Evolutionary conservation across 2,113 vertebrate species (phyloP).

Genomic region (Psephotus haematonotus): DNA sequence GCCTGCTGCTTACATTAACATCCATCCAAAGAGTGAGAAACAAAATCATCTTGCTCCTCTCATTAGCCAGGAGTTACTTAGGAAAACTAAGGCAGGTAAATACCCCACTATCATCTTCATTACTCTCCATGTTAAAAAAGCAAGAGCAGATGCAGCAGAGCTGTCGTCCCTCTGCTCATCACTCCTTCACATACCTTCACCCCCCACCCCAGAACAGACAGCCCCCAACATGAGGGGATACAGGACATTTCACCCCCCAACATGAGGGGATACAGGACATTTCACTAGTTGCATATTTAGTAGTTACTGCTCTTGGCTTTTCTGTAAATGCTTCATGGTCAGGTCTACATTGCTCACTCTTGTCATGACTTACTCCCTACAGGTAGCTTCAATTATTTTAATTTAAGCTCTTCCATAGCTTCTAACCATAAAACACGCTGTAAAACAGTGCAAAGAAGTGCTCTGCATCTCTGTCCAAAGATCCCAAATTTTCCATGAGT

Average conservation of each 20-base stretch:
- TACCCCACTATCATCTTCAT: fast-evolving
- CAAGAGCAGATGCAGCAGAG: not conserved
- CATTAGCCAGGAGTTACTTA: not conserved
- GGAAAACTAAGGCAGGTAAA: not conserved
- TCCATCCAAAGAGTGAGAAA: fast-evolving
- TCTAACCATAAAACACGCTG: not conserved
- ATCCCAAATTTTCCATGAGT: not conserved
- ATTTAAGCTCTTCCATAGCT: not conserved
- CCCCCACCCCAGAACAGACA: not conserved
- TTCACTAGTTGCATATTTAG: not conserved
- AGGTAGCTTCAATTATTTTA: not conserved
- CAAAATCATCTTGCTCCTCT: not conserved
- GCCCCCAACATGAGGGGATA: no score
- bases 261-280: not conserved
- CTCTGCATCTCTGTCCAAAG: not conserved
- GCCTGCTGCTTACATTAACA: not conserved
- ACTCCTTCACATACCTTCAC: not conserved
- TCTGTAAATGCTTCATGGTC: not conserved
- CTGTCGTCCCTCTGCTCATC: not conserved
- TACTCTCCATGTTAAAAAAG: not conserved
- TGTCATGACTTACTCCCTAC: not conserved
- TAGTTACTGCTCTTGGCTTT: not conserved
- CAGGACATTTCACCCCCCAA: not conserved
- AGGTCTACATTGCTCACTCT: not conserved
- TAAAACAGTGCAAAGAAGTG: not conserved